Evolutionary conservation across 2,797 vertebrate genomes (phyloP).

Genomic region (Choloepus didactylus): DNA sequence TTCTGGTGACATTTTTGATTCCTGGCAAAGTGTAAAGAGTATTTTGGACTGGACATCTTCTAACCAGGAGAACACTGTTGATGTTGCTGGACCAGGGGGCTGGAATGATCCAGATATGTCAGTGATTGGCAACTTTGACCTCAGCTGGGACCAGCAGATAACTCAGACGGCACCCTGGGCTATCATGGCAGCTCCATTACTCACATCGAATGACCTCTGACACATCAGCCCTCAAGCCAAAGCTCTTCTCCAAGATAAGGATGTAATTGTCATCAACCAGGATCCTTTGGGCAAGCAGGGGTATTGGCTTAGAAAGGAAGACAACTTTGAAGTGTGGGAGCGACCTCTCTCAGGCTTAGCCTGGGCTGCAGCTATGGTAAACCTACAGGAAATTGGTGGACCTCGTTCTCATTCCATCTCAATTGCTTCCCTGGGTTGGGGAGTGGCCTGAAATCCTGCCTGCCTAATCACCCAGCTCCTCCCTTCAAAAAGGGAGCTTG

Average conservation of each 20-base stretch:
- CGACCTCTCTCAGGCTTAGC: slow-evolving; percentile 88
- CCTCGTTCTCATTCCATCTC: slow-evolving; percentile 87
- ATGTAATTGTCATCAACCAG: slow-evolving; percentile 95
- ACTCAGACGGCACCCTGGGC: slow-evolving; percentile 98
- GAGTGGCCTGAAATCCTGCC: slow-evolving; percentile 89
- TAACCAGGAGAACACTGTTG: slow-evolving; percentile 91
- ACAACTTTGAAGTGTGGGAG: slow-evolving; percentile 94
- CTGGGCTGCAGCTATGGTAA: slow-evolving; percentile 92
- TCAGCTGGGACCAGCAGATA: slow-evolving; percentile 95
- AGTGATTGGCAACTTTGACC: slow-evolving; percentile 97
- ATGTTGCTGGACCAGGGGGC: slow-evolving; percentile 94
- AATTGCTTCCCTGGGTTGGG: slow-evolving; percentile 86
- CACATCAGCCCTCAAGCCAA: slow-evolving; percentile 92
- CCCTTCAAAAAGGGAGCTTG: slow-evolving; percentile 90
- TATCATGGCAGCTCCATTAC: slow-evolving; percentile 96
- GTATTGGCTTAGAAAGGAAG: slow-evolving; percentile 88
- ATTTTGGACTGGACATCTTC: slow-evolving; percentile 92
- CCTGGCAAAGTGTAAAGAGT: slow-evolving; percentile 93
- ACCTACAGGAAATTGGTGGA: slow-evolving; percentile 92
- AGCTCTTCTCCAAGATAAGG: slow-evolving; percentile 93
- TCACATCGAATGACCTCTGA: slow-evolving; percentile 97
- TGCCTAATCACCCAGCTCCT: slow-evolving; percentile 93
- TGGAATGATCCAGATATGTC: slow-evolving; percentile 99
- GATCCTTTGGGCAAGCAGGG: slow-evolving; percentile 95
- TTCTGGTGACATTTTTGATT: slow-evolving; percentile 93